These are phyloP conservation scores for Hecatera dysodea DNA, from an alignment of 2,888 invertebrate species.

Conservation along the genomic window DNA sequence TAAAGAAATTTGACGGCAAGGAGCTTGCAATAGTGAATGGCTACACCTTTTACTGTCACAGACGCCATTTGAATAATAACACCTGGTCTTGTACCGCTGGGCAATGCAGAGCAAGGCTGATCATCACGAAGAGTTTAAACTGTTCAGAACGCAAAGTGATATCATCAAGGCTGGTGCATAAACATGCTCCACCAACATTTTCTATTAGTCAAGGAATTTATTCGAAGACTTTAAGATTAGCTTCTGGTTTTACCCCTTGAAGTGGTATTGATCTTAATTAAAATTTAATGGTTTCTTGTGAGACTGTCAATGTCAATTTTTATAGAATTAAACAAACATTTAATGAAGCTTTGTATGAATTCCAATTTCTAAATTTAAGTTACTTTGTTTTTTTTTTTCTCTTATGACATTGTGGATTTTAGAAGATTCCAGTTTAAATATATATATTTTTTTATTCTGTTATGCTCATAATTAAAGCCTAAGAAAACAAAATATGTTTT, in stretches of 20 bases:
- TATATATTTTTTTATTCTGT: no score
- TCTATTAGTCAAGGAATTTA: conserved; percentile 6
- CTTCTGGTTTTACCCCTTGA: not conserved
- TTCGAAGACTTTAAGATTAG: not conserved
- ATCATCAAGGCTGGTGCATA: conserved; percentile 19
- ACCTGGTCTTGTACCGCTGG: conserved; percentile 12
- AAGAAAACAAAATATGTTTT: no score
- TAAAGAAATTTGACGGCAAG: conserved; percentile 53
- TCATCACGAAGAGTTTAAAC: not conserved
- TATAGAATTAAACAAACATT: no score
- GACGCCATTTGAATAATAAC: not conserved
- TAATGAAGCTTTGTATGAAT: no score
- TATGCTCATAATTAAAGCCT: no score
- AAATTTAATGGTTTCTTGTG: no score
- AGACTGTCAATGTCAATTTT: no score
- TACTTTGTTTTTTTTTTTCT: no score
- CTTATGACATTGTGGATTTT: not conserved
- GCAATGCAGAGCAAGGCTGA: conserved; percentile 17
- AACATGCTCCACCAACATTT: conserved; percentile 19
- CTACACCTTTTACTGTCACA: conserved; percentile 55
- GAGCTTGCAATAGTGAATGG: conserved; percentile 59
- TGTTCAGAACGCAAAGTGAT: not conserved
- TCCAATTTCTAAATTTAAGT: no score
- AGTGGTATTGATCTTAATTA: not conserved
- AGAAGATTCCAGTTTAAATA: not conserved